Base-by-base conservation (phyloP, 1,140 invertebrate genomes). In the Aphidius ervi region DNA sequence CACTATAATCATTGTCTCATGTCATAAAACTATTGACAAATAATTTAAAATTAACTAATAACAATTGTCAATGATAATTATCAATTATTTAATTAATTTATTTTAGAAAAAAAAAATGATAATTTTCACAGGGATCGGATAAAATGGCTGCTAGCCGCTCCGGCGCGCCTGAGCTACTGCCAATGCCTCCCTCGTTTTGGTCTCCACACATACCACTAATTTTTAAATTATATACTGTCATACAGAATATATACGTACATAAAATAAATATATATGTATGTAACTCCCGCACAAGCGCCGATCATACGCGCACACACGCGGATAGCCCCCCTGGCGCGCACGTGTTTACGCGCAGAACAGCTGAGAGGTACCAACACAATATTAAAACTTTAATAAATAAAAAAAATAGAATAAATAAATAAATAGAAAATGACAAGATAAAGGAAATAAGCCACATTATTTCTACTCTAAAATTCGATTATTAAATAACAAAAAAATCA, bases 141-240 rank as follows among this genome's bases (percentile, higher is more conserved):
- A 78, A 78, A 78, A 78, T 78, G 76, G 76, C 76, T 77, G 75
- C 75, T 76, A 74, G 76, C 73, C 75, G 73, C 71, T 76, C 73
- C 76, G 75, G 73, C 74, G 76, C 76, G 75, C 70, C 74, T 71
- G 74, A 76, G 74, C 76, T 78, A 78, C 76, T 77, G 76, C 73
- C 76, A 74, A 37, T 73, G 75, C 75, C 74, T 78, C 75, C 75
- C 76, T 77, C 75, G 74, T 76, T 77, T 76, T 70, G 74, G 70
- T 73, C 74, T 69, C 68, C 70, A 74, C 74, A 70, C 70, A 73
- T 69, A 75, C 74, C 70, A 69, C 67, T 69, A 67, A 70, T 70
- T 64, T 67, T 66, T 70, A 71, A 71, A 67, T 65, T 64, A 67
- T 64, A 61, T 43, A 45, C 53, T 6, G 40, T 54, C 58, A 48